phyloP scores from a whole-genome alignment of 2,797 vertebrate species.

The Buphagus erythrorhynchus region DNA sequence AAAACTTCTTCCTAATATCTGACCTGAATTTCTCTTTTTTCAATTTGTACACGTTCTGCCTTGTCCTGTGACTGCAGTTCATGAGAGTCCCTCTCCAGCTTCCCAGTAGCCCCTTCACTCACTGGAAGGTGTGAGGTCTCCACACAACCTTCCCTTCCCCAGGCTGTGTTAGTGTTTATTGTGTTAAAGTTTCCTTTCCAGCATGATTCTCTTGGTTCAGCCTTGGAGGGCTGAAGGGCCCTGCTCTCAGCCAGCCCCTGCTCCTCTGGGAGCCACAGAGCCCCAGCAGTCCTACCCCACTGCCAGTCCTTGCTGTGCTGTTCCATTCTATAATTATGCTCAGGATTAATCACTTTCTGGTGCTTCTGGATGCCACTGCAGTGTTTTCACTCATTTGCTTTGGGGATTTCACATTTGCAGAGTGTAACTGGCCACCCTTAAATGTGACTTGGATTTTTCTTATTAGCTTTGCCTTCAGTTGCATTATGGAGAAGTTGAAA shows the following conservation, averaged over 20 bases:
- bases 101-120: neutral
- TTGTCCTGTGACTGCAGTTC: neutral
- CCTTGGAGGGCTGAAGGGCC: neutral
- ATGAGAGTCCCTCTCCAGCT: neutral
- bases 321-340: neutral
- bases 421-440: neutral
- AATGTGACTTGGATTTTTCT: neutral
- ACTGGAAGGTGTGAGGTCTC: neutral
- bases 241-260: neutral
- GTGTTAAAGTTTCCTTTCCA: neutral
- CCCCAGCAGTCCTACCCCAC: accelerated
- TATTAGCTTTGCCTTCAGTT: neutral
- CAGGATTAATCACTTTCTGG: neutral
- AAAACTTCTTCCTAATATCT: neutral
- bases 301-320: neutral
- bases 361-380: neutral
- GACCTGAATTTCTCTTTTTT: neutral
- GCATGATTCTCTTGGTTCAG: neutral
- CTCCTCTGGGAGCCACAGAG: neutral
- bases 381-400: neutral
- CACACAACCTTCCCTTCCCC: neutral
- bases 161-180: neutral
- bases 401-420: neutral
- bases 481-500: neutral
- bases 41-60: neutral